Percentiles rank a stretch among this genome's conserved stretches.
These are phyloP conservation scores for Aromia moschata DNA, from an alignment of 2,888 invertebrate genomes.

Conservation along the genomic window DNA sequence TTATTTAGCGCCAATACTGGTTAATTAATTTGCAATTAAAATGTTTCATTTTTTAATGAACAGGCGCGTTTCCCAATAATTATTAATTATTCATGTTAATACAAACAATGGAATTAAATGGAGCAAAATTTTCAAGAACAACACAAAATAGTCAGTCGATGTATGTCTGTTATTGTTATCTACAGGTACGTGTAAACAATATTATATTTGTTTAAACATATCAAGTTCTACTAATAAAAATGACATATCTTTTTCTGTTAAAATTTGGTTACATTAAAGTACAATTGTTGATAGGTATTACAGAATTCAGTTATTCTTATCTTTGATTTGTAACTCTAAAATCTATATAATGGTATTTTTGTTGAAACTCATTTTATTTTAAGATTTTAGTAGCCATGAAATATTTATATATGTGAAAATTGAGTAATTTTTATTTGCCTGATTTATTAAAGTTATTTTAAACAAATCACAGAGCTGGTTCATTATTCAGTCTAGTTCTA, in stretches of 20 bases:
- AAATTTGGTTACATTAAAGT: not conserved
- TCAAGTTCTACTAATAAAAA: not conserved
- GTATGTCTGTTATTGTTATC: not conserved
- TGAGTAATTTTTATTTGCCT: not conserved
- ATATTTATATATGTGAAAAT: not conserved
- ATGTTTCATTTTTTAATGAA: slow-evolving; percentile 4
- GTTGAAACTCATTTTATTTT: no score
- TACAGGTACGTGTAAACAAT: slow-evolving; percentile 2
- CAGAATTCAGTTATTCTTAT: no score
- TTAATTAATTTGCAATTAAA: slow-evolving; percentile 19
- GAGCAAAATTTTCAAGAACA: not conserved
- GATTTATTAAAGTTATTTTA: no score
- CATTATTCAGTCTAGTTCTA: no score
- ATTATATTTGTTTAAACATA: not conserved
- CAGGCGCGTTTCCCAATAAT: not conserved
- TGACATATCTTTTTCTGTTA: not conserved
- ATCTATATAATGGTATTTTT: no score
- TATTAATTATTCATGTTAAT: not conserved
- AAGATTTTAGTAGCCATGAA: not conserved
- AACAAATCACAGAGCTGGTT: no score
- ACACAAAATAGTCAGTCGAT: slow-evolving; percentile 1
- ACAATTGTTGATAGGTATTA: no score
- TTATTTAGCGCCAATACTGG: no score
- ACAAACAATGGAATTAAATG: not conserved
- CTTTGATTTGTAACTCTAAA: no score